Percentiles rank a stretch among this genome's conserved stretches.
Evolutionary conservation across 2,888 invertebrate species (phyloP).

Genomic region (Trimorus sp.): DNA sequence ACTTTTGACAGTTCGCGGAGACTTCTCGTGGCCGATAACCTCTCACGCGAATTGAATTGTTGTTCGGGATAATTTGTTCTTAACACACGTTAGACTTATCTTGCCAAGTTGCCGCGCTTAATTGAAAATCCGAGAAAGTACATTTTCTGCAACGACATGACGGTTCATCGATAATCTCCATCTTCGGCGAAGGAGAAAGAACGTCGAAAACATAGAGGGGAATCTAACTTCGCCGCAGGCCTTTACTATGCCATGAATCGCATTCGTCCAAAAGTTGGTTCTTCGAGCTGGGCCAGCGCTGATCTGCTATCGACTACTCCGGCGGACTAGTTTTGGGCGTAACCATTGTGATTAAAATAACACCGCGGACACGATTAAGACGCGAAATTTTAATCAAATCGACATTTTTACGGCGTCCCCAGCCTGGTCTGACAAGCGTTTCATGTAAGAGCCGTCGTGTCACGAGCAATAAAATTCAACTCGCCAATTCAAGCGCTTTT

Average conservation of each 20-base stretch:
- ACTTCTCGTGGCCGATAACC: too few species aligned
- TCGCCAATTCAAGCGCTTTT: not conserved
- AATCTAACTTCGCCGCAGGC: slow-evolving; percentile 61
- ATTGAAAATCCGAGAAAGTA: slow-evolving; percentile 62
- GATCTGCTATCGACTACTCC: slow-evolving; percentile 70
- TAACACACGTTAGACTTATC: slow-evolving; percentile 51
- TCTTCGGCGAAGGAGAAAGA: slow-evolving; percentile 60
- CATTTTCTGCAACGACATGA: slow-evolving; percentile 62
- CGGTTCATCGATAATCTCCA: slow-evolving; percentile 66
- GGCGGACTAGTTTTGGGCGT: slow-evolving; percentile 77
- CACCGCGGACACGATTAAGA: slow-evolving; percentile 51
- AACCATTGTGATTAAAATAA: slow-evolving; percentile 72
- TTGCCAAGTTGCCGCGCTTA: slow-evolving; percentile 44
- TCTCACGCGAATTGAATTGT: slow-evolving; percentile 22
- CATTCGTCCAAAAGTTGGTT: slow-evolving; percentile 65
- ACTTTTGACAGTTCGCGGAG: too few species aligned
- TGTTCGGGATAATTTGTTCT: slow-evolving; percentile 47
- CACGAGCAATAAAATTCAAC: not conserved
- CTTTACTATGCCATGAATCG: slow-evolving; percentile 54
- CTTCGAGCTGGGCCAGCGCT: slow-evolving; percentile 66
- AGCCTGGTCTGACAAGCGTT: not conserved
- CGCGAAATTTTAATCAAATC: slow-evolving; percentile 35
- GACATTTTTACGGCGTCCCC: slow-evolving; percentile 28
- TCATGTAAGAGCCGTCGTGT: not conserved
- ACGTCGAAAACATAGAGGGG: slow-evolving; percentile 59